Percentiles rank a stretch among this genome's conserved stretches.
These are phyloP conservation scores for Meleagris gallopavo DNA, from an alignment of 2,113 vertebrate species.

Conservation along the genomic window DNA sequence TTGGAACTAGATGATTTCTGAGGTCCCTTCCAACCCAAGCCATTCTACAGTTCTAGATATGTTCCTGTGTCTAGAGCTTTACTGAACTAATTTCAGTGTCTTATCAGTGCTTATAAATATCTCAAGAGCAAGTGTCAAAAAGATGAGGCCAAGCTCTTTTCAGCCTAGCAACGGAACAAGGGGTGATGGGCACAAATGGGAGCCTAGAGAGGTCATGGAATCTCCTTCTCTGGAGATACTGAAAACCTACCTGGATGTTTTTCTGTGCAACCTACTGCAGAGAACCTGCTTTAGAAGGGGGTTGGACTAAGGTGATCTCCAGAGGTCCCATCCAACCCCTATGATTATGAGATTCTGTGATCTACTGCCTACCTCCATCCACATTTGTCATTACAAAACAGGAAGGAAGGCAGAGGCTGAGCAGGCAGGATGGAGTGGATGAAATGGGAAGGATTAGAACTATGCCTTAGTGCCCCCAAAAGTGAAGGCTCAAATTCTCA, in stretches of 20 bases:
- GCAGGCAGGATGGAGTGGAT: neutral
- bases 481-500: neutral
- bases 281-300: neutral
- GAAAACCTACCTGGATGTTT: neutral
- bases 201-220: no score
- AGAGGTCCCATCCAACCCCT: neutral
- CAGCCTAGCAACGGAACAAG: neutral
- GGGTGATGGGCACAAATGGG: neutral
- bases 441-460: neutral
- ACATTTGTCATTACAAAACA: neutral
- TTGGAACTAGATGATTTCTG: no score
- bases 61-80: neutral
- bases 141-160: neutral
- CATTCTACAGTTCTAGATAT: no score
- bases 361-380: neutral
- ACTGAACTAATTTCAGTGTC: neutral
- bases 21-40: no score
- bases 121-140: neutral
- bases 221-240: neutral
- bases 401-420: neutral
- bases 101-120: neutral
- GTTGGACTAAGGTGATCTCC: neutral
- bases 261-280: neutral
- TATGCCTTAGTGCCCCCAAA: neutral
- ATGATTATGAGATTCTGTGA: neutral